phyloP scores from a whole-genome alignment of 1,140 invertebrate species.

The Brachionus rubens region DNA sequence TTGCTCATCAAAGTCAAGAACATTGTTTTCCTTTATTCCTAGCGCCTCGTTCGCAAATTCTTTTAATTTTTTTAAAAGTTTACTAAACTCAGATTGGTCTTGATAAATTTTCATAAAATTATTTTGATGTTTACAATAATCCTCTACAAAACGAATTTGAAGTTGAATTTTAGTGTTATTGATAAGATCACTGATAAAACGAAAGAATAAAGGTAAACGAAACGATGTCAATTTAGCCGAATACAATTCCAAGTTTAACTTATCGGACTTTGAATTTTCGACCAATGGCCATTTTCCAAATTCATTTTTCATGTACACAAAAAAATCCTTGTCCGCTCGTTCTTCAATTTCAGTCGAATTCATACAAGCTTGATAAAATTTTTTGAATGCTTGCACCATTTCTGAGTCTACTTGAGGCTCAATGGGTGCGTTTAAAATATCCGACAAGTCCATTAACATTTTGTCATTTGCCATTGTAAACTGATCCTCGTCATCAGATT shows the following conservation, averaged over 20 bases:
- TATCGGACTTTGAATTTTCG: neutral
- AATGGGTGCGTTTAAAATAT: neutral
- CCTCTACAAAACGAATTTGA: neutral
- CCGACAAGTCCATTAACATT: neutral
- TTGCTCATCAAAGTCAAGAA: neutral
- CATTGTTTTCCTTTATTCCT: neutral
- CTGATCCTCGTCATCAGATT: slow-evolving; percentile 5
- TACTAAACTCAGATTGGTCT: neutral
- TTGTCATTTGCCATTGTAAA: slow-evolving; percentile 41
- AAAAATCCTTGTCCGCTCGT: slow-evolving; percentile 12
- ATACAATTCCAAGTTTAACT: slow-evolving; percentile 6
- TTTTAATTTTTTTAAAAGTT: neutral
- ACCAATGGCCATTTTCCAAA: slow-evolving; percentile 22
- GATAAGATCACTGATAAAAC: neutral
- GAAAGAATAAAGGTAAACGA: slow-evolving; percentile 4
- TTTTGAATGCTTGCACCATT: neutral
- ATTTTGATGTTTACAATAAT: slow-evolving; percentile 17
- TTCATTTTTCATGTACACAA: neutral
- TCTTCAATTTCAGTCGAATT: neutral
- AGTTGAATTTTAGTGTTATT: slow-evolving; percentile 9
- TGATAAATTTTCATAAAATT: neutral
- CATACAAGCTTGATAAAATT: slow-evolving; percentile 16
- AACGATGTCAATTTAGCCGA: neutral
- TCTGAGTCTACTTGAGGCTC: neutral
- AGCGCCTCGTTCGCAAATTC: neutral